Percentiles rank a stretch among this genome's conserved stretches.
phyloP scores from a whole-genome alignment of 2,888 invertebrate genomes.

The Hanleya hanleyi region DNA sequence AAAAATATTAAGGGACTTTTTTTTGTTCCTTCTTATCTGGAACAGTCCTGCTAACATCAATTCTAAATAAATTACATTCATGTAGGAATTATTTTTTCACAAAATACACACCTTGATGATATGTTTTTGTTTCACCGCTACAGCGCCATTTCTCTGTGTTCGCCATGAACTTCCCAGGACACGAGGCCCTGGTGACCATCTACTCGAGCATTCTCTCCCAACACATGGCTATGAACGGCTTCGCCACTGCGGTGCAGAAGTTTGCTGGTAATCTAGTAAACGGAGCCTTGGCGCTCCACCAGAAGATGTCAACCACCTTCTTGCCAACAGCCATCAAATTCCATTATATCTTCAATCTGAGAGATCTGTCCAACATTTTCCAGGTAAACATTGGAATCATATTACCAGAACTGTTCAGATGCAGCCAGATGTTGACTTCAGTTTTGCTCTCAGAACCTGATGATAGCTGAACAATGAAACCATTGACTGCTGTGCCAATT shows the following conservation, averaged over 20 bases:
- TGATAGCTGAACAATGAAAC: too few relatives aligned
- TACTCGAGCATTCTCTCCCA: slow-evolving; percentile 86
- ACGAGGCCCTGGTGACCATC: slow-evolving; percentile 88
- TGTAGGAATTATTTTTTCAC: too few relatives aligned
- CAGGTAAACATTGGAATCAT: too few relatives aligned
- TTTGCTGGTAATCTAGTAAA: slow-evolving; percentile 84
- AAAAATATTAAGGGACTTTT: too few relatives aligned
- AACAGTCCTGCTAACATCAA: too few relatives aligned
- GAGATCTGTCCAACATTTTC: slow-evolving; percentile 96
- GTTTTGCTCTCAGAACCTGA: too few relatives aligned
- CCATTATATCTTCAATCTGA: slow-evolving; percentile 95
- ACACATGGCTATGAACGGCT: slow-evolving; percentile 82
- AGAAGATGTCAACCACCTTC: slow-evolving; percentile 89
- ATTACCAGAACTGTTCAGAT: too few relatives aligned
- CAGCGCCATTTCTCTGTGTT: slow-evolving; percentile 75
- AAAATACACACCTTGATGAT: background rate
- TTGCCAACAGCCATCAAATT: slow-evolving; percentile 97
- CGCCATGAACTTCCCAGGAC: slow-evolving; percentile 84
- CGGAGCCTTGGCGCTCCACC: slow-evolving; percentile 89
- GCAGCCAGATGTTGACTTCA: too few relatives aligned
- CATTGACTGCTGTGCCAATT: too few relatives aligned
- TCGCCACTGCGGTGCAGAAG: slow-evolving; percentile 81
- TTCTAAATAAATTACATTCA: too few relatives aligned
- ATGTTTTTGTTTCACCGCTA: background rate
- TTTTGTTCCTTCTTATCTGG: too few relatives aligned